phyloP scores from a whole-genome alignment of 2,888 invertebrate species.

The Leptopilina syphax region DNA sequence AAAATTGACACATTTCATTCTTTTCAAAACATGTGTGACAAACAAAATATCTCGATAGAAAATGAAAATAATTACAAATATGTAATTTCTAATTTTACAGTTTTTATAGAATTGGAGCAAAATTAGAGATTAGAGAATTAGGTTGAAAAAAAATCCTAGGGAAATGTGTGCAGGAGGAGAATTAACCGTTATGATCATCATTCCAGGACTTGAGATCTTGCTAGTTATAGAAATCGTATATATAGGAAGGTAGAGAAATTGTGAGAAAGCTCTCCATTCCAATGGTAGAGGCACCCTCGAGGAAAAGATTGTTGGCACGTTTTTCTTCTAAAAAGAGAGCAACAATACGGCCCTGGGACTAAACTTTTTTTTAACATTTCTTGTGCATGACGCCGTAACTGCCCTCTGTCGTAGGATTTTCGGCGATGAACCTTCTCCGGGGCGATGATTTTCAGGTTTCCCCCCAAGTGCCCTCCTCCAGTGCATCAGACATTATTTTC shows the following conservation, averaged over 20 bases:
- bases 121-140: too few relatives aligned
- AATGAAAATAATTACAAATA: too few relatives aligned
- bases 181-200: background rate
- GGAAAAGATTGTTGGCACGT: slow-evolving; percentile 9
- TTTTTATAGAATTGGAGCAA: too few relatives aligned
- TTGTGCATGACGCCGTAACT: slow-evolving; percentile 48
- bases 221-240: background rate
- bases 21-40: too few relatives aligned
- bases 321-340: slow-evolving; percentile 14
- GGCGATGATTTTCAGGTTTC: slow-evolving; percentile 26
- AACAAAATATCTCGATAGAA: too few relatives aligned
- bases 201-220: slow-evolving; percentile 10
- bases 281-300: slow-evolving; percentile 14
- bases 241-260: slow-evolving; percentile 32
- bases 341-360: slow-evolving; percentile 50
- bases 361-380: slow-evolving; percentile 55
- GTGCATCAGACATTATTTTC: background rate
- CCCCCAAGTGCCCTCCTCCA: background rate
- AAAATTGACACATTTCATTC: too few relatives aligned
- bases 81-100: too few relatives aligned
- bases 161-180: background rate
- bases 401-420: slow-evolving; percentile 74
- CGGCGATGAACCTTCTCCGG: slow-evolving; percentile 63
- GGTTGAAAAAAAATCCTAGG: too few relatives aligned
- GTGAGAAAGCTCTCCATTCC: slow-evolving; percentile 14